A percentile compares a stretch with the other conserved stretches of the same genome.
phyloP scores from a whole-genome alignment of 2,888 invertebrate species.

The Fragum whitleyi region DNA sequence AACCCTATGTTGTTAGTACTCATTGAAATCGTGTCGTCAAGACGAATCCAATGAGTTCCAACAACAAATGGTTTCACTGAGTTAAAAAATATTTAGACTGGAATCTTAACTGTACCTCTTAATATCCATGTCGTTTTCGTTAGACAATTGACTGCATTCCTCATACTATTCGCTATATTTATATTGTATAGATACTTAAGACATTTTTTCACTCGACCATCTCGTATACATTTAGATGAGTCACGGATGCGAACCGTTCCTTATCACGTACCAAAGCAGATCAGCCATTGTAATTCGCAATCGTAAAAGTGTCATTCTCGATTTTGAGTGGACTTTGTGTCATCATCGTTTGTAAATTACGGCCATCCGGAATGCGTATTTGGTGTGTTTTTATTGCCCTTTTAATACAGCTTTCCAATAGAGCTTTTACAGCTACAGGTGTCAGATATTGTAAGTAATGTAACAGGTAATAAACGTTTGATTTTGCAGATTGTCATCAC shows the following conservation, averaged over 20 bases:
- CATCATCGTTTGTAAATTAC: conserved; percentile 58
- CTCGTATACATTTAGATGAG: not conserved
- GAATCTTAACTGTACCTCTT: no score
- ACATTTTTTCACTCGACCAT: no score
- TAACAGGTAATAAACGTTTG: conserved; percentile 4
- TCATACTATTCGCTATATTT: no score
- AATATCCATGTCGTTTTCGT: no score
- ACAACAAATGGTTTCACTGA: no score
- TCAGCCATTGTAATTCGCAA: conserved; percentile 11
- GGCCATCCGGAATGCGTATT: conserved; percentile 56
- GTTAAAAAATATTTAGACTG: no score
- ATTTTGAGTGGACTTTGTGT: conserved; percentile 59
- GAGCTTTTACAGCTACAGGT: conserved; percentile 36
- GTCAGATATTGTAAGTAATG: conserved; percentile 61
- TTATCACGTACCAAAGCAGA: conserved; percentile 10
- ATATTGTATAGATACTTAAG: no score
- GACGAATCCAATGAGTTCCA: no score
- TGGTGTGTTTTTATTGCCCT: conserved; percentile 46
- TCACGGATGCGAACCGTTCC: not conserved
- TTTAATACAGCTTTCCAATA: conserved; percentile 51
- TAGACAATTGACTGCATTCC: no score
- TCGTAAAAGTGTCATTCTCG: conserved; percentile 66
- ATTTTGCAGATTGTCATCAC: not conserved
- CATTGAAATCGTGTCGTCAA: no score
- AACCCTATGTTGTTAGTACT: no score